Evolutionary conservation across 2,888 invertebrate species (phyloP), one percentile per base, ranked within the genome.

Genomic region (Hybos culiciformis): DNA sequence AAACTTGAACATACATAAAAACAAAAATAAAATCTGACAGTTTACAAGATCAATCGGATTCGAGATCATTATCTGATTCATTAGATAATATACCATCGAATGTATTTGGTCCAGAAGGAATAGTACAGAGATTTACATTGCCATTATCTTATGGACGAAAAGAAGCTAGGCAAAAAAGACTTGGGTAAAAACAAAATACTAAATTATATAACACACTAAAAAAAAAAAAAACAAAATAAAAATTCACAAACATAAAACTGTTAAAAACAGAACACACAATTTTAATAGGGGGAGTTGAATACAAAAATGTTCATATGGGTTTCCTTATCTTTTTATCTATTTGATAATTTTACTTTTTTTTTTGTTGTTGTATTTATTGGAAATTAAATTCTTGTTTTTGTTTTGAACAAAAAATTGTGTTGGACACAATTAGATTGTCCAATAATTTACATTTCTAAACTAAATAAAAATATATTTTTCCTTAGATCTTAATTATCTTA

Each of bases 91-190:
- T 67, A 58, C 66, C 66, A 52, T 66, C 66, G 50, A 66, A 66
- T 60, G 66, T 67, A 67, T 70, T 74, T 70, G 74, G 75, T 67
- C 66, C 74, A 66, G 72, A 73, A 69, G 66, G 67, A 53, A 63
- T 67, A 54, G 74, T 75, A 57, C 77, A 77, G 54, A 74, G 78
- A 70, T 78, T 78, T 71, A 78, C 78, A 60, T 70, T 78, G 70
- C 78, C 78, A 58, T 70, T 83, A 70, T 79, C 80, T 69, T 81
- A 81, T 71, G 80, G 81, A 71, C 78, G 82, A 67, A 79, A 78
- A 71, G 76, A 77, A 69, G 74, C 73, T 57, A 79, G 81, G 63
- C 83, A 83, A 70, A 83, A 83, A 70, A 75, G 83, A 70, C 81
- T 80, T 75, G 83, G 83, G 83, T 83, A 78, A 74, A 70, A 64